Conservation (phyloP, 2,888 invertebrate genomes). For the Dasysyrphus tricinctus region DNA sequence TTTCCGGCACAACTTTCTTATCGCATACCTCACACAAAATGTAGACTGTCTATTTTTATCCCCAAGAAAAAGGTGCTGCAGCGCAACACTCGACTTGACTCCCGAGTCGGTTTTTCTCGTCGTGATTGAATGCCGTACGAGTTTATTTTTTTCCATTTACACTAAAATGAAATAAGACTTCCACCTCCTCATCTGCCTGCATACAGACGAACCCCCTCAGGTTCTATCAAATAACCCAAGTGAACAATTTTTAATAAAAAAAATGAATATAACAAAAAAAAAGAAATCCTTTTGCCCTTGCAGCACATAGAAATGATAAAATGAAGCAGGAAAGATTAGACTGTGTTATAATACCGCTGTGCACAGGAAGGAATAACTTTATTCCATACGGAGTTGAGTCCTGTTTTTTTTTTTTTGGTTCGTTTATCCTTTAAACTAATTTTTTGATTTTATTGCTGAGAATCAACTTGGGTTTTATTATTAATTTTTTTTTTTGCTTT, state of each 20-base stretch:
- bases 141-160: constrained; percentile 43
- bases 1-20: constrained; percentile 57
- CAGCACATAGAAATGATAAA: constrained; percentile 33
- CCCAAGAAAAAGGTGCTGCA: neutral
- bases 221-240: constrained; percentile 3
- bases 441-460: constrained; percentile 51
- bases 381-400: constrained; percentile 48
- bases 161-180: constrained; percentile 29
- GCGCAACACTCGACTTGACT: neutral
- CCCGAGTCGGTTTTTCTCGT: constrained; percentile 28
- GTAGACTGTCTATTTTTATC: constrained; percentile 26
- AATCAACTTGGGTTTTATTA: constrained; percentile 35
- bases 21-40: constrained; percentile 37
- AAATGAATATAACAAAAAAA: constrained; percentile 25
- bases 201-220: neutral
- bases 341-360: constrained; percentile 42
- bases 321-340: constrained; percentile 54
- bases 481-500: constrained; percentile 13
- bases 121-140: constrained; percentile 66
- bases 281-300: constrained; percentile 37
- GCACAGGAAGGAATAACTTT: constrained; percentile 56
- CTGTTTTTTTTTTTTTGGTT: constrained; percentile 5
- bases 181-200: neutral
- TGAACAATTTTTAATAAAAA: constrained; percentile 45
- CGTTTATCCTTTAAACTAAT: constrained; percentile 31